Conservation (phyloP, 2,797 vertebrate genomes). For the Ataeniobius toweri region DNA sequence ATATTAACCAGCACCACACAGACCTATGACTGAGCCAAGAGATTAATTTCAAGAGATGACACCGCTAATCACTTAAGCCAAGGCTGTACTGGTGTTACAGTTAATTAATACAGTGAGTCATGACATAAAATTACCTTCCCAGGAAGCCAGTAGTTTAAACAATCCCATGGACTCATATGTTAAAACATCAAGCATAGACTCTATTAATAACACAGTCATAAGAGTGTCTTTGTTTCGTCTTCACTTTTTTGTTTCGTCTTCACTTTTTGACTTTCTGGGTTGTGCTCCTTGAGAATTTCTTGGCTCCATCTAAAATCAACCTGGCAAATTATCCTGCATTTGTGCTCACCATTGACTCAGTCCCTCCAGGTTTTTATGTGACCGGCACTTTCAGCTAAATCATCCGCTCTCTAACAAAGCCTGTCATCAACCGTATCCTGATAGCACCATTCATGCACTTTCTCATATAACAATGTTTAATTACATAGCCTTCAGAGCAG, state of each 20-base stretch:
- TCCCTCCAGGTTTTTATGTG: slow-evolving; percentile 67
- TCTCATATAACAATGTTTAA: slow-evolving; percentile 80
- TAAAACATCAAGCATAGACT: slow-evolving; percentile 13
- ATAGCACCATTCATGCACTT: slow-evolving; percentile 78
- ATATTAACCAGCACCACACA: slow-evolving; percentile 6
- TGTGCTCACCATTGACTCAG: slow-evolving; percentile 51
- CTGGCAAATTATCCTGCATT: slow-evolving; percentile 65
- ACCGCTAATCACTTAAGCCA: slow-evolving; percentile 20
- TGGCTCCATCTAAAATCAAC: slow-evolving; percentile 52
- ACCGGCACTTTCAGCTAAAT: slow-evolving; percentile 69
- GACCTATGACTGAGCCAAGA: background rate
- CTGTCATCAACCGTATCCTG: slow-evolving; percentile 72
- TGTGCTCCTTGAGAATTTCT: slow-evolving; percentile 41
- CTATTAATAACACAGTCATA: background rate
- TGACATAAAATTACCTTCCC: slow-evolving; percentile 20
- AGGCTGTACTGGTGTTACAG: slow-evolving; percentile 1
- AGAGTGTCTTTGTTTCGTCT: slow-evolving; percentile 26
- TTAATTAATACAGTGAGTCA: slow-evolving; percentile 4
- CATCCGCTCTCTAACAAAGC: slow-evolving; percentile 62
- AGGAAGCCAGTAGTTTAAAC: slow-evolving; percentile 14
- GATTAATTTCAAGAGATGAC: slow-evolving; percentile 19
- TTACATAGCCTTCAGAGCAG: slow-evolving; percentile 78
- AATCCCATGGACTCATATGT: slow-evolving; percentile 19
- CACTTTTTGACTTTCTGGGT: slow-evolving; percentile 40
- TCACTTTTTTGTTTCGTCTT: slow-evolving; percentile 22